Evolutionary conservation across 2,113 vertebrate genomes (phyloP).

Genomic region (Riparia riparia): DNA sequence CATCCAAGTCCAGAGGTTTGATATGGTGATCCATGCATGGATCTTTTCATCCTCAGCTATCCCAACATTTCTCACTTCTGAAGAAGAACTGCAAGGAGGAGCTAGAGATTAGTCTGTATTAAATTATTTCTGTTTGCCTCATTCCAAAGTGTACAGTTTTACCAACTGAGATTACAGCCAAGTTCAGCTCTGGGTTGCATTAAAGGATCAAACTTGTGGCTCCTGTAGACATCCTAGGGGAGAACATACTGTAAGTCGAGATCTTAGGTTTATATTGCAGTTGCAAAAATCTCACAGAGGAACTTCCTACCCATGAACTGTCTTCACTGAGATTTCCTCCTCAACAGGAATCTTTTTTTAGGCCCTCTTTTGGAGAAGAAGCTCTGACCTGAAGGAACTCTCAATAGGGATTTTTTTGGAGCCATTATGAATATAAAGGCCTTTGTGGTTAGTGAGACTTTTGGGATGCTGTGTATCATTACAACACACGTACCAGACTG

Average conservation of each 20-base stretch:
- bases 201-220: neutral
- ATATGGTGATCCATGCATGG: neutral
- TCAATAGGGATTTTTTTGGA: neutral
- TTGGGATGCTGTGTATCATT: neutral
- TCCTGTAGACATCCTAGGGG: neutral
- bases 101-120: neutral
- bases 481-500: fast-evolving
- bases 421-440: neutral
- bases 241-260: fast-evolving
- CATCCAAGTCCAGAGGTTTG: neutral
- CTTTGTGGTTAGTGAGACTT: neutral
- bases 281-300: neutral
- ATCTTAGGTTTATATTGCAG: neutral
- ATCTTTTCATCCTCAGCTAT: neutral
- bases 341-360: neutral
- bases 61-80: neutral
- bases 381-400: neutral
- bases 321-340: neutral
- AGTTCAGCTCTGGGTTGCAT: neutral
- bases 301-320: neutral
- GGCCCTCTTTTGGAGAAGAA: neutral
- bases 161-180: neutral
- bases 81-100: neutral
- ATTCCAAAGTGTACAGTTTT: neutral
- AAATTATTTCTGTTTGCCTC: neutral